Base-by-base conservation (phyloP, 1,140 invertebrate species). In the Drosophila murphyi region DNA sequence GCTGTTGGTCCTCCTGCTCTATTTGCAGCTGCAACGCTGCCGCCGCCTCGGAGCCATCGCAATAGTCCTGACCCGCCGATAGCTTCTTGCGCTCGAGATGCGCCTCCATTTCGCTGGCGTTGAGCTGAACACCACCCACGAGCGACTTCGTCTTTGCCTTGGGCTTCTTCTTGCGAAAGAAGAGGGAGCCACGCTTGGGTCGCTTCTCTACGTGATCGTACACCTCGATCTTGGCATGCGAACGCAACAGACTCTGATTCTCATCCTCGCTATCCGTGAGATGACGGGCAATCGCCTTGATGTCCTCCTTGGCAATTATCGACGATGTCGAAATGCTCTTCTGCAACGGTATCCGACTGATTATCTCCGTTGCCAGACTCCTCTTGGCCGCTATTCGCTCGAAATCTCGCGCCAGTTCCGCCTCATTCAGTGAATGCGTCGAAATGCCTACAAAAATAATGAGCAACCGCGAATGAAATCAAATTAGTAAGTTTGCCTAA, bases 251-350 rank as follows among this genome's bases (percentile, higher is more conserved):
- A 72, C 86, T 92, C 82, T 92, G 92, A 76, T 92, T 92, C 59
- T 92, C 92, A 92, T 92, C 92, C 78, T 92, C 92, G 76, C 92
- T 92, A 67, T 92, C 92, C 4, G 92, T 92, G 1, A 92, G 76
- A 72, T 92, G 92, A n/a, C 92, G 82, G 28, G 89, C 74, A n/a
- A 89, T 89, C 8, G 80, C 75, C 50, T 88, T 92, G 41, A 90
- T 91, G 32, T 93, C 92, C 59, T 92, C 91, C 80, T 92, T 92
- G 61, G 87, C 88, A 28, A 92, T 92, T 34, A 92, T 92, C 60
- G 97, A 98, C 29, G 97, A 97, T 31, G 97, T 98, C 7, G 97
- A 98, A 72, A 98, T 95, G 54, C 97, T 97, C 93, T 98, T 98
- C 92, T 98, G 97, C 61, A 98, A 94, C 56, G 96, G 96, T 78